These are phyloP conservation scores for Pteromalus puparum DNA, from an alignment of 1,140 invertebrate genomes.

Conservation along the genomic window DNA sequence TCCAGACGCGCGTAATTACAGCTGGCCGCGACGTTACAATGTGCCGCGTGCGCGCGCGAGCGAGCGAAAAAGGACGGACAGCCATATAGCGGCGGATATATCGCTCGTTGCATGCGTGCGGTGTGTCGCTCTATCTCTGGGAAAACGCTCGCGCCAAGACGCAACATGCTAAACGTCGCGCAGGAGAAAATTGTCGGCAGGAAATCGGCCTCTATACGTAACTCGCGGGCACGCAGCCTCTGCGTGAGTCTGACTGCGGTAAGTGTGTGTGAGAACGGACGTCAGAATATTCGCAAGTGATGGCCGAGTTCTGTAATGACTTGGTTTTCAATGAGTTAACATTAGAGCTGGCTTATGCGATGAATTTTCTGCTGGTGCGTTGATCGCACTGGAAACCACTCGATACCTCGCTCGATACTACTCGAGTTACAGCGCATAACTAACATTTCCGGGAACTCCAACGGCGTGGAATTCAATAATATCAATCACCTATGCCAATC, in stretches of 20 bases:
- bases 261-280: neutral
- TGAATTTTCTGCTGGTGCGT: too few relatives aligned
- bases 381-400: too few relatives aligned
- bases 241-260: neutral
- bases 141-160: constrained; percentile 11
- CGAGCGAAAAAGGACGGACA: neutral
- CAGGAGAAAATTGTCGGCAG: constrained; percentile 33
- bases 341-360: neutral
- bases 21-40: constrained; percentile 31
- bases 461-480: constrained; percentile 5
- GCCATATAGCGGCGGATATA: neutral
- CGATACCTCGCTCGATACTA: too few relatives aligned
- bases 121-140: neutral
- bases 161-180: constrained; percentile 11
- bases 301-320: neutral
- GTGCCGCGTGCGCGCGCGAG: neutral
- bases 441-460: too few relatives aligned
- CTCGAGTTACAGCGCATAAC: neutral
- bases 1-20: constrained; percentile 20
- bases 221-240: too few relatives aligned
- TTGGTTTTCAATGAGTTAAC: neutral
- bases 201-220: constrained; percentile 26
- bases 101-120: neutral
- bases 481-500: neutral
- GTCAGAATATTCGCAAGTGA: too few relatives aligned